Evolutionary conservation across 2,888 invertebrate genomes (phyloP).

Genomic region (Dynastes hyllus): DNA sequence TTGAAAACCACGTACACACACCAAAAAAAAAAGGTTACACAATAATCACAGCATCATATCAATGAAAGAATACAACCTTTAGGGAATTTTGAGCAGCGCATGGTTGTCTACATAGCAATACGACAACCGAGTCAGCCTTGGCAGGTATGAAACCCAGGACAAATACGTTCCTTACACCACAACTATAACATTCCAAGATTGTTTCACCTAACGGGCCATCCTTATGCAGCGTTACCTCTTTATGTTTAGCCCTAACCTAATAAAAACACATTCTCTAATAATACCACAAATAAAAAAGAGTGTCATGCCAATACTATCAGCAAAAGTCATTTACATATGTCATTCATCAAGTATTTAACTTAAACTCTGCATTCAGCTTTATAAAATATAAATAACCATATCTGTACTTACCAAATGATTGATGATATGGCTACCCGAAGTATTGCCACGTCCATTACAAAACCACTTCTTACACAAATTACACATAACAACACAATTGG

Average conservation of each 20-base stretch:
- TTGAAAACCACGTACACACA: too few species aligned
- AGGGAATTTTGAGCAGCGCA: slow-evolving; percentile 98
- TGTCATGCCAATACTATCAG: not conserved
- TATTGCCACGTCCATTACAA: slow-evolving; percentile 98
- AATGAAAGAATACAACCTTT: slow-evolving; percentile 72
- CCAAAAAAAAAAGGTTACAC: slow-evolving; percentile 8
- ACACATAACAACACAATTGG: slow-evolving; percentile 97
- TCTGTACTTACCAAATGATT: slow-evolving; percentile 91
- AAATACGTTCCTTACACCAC: slow-evolving; percentile 98
- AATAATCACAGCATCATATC: not conserved
- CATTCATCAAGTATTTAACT: not conserved
- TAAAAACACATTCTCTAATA: not conserved
- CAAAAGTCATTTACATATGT: not conserved
- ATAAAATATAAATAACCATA: not conserved
- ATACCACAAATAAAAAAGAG: not conserved
- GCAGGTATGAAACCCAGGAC: slow-evolving; percentile 99
- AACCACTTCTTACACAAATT: slow-evolving; percentile 99
- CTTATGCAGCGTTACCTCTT: slow-evolving; percentile 97
- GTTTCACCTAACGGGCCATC: slow-evolving; percentile 99
- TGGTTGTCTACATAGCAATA: slow-evolving; percentile 96
- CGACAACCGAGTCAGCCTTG: slow-evolving; percentile 98
- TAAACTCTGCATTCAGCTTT: not conserved
- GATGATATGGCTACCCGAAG: slow-evolving; percentile 98
- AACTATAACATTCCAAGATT: slow-evolving; percentile 98
- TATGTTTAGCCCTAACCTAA: slow-evolving; percentile 92